Conservation (phyloP, 1,140 invertebrate species). For the Mamestra configurata region DNA sequence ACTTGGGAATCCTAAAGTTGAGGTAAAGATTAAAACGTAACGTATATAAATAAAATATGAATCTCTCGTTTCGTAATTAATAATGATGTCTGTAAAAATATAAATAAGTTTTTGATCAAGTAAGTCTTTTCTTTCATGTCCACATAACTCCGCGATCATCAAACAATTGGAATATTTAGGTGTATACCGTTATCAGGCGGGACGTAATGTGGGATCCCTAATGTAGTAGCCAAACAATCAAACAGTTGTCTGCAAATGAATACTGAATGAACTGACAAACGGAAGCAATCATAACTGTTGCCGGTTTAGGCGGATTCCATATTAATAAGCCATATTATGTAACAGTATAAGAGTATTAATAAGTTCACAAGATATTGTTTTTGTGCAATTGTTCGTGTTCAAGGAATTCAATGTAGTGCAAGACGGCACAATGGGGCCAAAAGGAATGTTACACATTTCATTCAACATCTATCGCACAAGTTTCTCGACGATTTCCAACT, state of each 20-base stretch:
- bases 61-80: too few relatives aligned
- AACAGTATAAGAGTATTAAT: slow-evolving; percentile 17
- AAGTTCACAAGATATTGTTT: slow-evolving; percentile 16
- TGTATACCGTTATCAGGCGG: slow-evolving; percentile 40
- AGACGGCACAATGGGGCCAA: slow-evolving; percentile 26
- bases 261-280: slow-evolving; percentile 36
- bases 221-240: slow-evolving; percentile 41
- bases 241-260: slow-evolving; percentile 35
- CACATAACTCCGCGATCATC: background rate
- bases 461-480: slow-evolving; percentile 35
- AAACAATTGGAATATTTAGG: slow-evolving; percentile 26
- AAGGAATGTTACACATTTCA: slow-evolving; percentile 49
- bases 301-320: slow-evolving; percentile 19
- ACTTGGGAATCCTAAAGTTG: background rate
- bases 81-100: too few relatives aligned
- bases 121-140: too few relatives aligned
- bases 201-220: slow-evolving; percentile 30
- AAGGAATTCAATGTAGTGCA: slow-evolving; percentile 39
- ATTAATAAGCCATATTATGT: slow-evolving; percentile 16
- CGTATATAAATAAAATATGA: too few relatives aligned
- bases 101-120: background rate
- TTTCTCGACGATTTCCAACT: slow-evolving; percentile 41
- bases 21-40: background rate
- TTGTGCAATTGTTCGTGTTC: slow-evolving; percentile 6
- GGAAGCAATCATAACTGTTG: slow-evolving; percentile 25